Conservation (phyloP, 2,888 invertebrate species). For the Lycaena phlaeas region DNA sequence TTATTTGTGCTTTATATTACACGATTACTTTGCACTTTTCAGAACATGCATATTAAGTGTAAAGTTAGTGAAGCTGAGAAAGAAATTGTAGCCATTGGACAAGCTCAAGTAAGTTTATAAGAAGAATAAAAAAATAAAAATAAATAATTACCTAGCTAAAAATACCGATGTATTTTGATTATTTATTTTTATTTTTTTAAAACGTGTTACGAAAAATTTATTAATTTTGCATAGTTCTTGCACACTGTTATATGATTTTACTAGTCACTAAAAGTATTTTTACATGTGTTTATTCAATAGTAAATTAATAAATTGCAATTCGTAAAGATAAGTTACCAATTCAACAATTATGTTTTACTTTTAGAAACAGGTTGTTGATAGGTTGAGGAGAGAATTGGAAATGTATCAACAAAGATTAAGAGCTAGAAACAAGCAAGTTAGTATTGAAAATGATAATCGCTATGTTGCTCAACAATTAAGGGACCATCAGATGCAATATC, state of each 20-base stretch:
- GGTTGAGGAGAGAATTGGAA: conserved; percentile 71
- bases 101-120: conserved; percentile 75
- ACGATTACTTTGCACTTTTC: conserved; percentile 27
- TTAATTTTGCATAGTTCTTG: too few relatives aligned
- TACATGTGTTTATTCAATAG: too few relatives aligned
- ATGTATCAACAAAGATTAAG: conserved; percentile 62
- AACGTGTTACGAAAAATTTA: too few relatives aligned
- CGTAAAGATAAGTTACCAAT: too few relatives aligned
- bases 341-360: too few relatives aligned
- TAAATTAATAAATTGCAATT: too few relatives aligned
- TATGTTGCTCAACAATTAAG: conserved; percentile 59
- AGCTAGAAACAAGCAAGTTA: conserved; percentile 53
- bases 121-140: not conserved
- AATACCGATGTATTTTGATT: too few relatives aligned
- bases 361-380: conserved; percentile 72
- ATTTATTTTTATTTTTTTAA: too few relatives aligned
- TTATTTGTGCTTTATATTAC: conserved; percentile 8
- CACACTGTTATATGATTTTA: too few relatives aligned
- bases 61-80: conserved; percentile 74
- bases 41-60: conserved; percentile 66
- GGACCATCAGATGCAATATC: conserved; percentile 54
- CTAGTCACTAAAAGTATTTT: too few relatives aligned
- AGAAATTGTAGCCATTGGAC: conserved; percentile 71
- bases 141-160: conserved; percentile 5
- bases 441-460: conserved; percentile 55